Conservation (phyloP, 92 coral and sea anemone species). For the Blastomussa wellsi region DNA sequence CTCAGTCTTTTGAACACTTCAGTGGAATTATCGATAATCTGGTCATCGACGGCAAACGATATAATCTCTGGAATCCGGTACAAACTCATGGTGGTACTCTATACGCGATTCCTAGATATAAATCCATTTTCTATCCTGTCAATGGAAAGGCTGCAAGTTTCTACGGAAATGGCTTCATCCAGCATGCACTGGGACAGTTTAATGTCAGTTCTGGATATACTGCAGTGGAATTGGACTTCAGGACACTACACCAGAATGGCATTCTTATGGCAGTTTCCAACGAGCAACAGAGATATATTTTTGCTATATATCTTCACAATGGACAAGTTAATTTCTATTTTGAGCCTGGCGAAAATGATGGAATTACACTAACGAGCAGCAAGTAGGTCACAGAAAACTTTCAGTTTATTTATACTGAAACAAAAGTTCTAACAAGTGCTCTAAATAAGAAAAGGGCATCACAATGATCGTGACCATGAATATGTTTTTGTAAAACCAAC, state of each 20-base stretch:
- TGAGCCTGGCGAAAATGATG: constrained; percentile 26
- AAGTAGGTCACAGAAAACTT: constrained; percentile 36
- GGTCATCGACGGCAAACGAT: constrained; percentile 40
- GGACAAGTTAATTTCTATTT: constrained; percentile 56
- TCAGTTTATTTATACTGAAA: background rate
- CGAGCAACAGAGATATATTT: constrained; percentile 23
- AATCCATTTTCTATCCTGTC: constrained; percentile 40
- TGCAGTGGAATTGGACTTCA: constrained; percentile 60
- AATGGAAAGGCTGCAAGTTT: constrained; percentile 67
- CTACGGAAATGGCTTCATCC: constrained; percentile 64
- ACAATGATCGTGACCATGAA: too few species aligned
- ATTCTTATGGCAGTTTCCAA: constrained; percentile 62
- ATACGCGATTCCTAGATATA: constrained; percentile 46
- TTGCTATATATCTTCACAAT: constrained; percentile 44
- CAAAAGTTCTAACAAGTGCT: too few species aligned
- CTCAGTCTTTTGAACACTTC: constrained; percentile 26
- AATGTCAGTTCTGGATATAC: constrained; percentile 38
- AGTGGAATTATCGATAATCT: constrained; percentile 65
- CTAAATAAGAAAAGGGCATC: too few species aligned
- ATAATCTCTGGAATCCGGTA: constrained; percentile 62
- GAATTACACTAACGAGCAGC: constrained; percentile 31
- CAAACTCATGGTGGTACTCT: constrained; percentile 28
- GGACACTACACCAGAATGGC: constrained; percentile 64
- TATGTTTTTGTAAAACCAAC: too few species aligned
- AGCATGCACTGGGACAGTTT: constrained; percentile 62